phyloP scores from a whole-genome alignment of 2,113 vertebrate genomes.

The Hymenochirus boettgeri region DNA sequence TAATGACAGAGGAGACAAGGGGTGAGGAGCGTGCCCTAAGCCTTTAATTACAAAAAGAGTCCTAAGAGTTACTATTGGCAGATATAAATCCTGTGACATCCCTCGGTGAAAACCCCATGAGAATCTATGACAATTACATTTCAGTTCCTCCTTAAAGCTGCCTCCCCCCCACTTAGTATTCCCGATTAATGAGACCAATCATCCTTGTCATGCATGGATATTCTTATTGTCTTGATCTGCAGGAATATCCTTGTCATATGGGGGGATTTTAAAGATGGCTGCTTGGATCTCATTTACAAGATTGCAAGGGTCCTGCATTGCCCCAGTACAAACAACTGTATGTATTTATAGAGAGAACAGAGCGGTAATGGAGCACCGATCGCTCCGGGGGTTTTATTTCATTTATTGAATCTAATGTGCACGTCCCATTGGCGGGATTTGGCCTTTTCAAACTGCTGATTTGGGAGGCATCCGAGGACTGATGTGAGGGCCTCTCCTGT shows the following conservation, averaged over 20 bases:
- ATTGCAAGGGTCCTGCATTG: too few species aligned
- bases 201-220: neutral
- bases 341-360: too few species aligned
- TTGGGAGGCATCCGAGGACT: too few species aligned
- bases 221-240: neutral
- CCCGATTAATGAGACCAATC: slow-evolving; percentile 11
- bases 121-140: slow-evolving; percentile 18
- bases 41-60: slow-evolving; percentile 20
- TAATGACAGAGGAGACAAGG: slow-evolving; percentile 12
- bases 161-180: slow-evolving; percentile 6
- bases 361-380: too few species aligned
- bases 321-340: too few species aligned
- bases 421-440: too few species aligned
- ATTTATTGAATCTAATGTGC: too few species aligned
- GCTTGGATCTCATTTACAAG: too few species aligned
- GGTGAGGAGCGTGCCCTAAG: slow-evolving; percentile 37
- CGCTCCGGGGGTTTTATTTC: too few species aligned
- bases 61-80: slow-evolving; percentile 11
- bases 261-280: neutral
- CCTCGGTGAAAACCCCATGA: slow-evolving; percentile 2
- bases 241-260: neutral
- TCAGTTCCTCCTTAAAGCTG: neutral
- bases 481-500: too few species aligned
- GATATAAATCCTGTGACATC: neutral
- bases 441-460: too few species aligned